Percentiles rank a stretch among this genome's conserved stretches.
phyloP scores from a whole-genome alignment of 2,113 vertebrate species.

The Maccullochella peelii region DNA sequence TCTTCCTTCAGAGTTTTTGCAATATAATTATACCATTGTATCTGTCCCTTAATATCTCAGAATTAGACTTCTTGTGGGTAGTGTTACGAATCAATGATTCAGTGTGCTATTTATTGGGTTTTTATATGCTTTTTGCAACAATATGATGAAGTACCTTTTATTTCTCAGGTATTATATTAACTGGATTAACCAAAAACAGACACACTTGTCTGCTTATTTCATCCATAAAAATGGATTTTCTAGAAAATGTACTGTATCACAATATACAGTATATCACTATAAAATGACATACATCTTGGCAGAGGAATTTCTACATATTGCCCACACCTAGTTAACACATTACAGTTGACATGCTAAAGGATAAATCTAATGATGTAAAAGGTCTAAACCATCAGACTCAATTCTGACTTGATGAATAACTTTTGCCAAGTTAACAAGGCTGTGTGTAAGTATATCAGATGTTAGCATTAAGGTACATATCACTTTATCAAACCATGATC shows the following conservation, averaged over 20 bases:
- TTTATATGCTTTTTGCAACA: neutral
- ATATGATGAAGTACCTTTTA: neutral
- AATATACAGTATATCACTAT: neutral
- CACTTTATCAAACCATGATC: neutral
- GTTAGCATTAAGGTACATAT: neutral
- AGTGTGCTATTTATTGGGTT: neutral
- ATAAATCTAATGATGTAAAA: neutral
- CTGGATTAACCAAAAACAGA: neutral
- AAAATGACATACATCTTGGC: no score
- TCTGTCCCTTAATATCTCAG: neutral
- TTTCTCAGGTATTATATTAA: neutral
- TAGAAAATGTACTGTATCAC: neutral
- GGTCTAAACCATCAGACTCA: neutral
- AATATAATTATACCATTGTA: neutral
- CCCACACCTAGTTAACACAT: neutral
- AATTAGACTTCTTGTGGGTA: neutral
- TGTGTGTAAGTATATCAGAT: neutral
- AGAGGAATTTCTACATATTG: neutral
- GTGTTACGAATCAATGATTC: neutral
- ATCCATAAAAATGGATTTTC: neutral
- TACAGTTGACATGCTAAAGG: neutral
- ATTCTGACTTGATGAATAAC: neutral
- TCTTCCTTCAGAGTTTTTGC: neutral
- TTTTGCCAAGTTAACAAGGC: neutral
- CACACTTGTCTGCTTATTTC: neutral